Evolutionary conservation across 2,113 vertebrate species (phyloP).

Genomic region (Vombatus ursinus): DNA sequence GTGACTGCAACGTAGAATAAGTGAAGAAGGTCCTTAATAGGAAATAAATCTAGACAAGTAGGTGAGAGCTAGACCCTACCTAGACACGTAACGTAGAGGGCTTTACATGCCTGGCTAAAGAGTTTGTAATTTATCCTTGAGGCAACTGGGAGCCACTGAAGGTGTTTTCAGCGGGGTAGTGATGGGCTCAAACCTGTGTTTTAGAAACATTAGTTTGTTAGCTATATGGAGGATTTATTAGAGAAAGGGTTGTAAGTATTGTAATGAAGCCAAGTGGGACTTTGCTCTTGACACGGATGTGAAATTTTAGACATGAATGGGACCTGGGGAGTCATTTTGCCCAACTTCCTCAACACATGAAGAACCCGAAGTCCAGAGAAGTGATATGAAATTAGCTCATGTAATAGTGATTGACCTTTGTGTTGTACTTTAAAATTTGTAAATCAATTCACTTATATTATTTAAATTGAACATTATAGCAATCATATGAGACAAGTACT

Average conservation of each 20-base stretch:
- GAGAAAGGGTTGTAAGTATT: neutral
- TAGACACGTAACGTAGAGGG: neutral
- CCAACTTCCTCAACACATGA: neutral
- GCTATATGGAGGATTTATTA: neutral
- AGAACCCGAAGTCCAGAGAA: neutral
- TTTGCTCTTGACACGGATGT: neutral
- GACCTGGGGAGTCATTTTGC: neutral
- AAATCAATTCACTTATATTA: neutral
- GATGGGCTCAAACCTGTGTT: neutral
- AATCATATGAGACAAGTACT: neutral
- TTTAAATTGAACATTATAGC: neutral
- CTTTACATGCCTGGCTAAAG: neutral
- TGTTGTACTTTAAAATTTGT: neutral
- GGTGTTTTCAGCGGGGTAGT: neutral
- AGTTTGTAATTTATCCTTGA: neutral
- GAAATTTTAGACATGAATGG: neutral
- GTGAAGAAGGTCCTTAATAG: neutral
- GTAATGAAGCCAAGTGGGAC: neutral
- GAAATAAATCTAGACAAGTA: neutral
- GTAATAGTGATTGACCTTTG: neutral
- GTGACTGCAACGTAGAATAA: neutral
- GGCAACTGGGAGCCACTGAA: neutral
- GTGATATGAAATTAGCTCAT: neutral
- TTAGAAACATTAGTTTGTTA: neutral
- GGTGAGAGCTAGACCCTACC: neutral